Evolutionary conservation across 1,140 invertebrate genomes (phyloP).

Genomic region (Nixonia krombeini): DNA sequence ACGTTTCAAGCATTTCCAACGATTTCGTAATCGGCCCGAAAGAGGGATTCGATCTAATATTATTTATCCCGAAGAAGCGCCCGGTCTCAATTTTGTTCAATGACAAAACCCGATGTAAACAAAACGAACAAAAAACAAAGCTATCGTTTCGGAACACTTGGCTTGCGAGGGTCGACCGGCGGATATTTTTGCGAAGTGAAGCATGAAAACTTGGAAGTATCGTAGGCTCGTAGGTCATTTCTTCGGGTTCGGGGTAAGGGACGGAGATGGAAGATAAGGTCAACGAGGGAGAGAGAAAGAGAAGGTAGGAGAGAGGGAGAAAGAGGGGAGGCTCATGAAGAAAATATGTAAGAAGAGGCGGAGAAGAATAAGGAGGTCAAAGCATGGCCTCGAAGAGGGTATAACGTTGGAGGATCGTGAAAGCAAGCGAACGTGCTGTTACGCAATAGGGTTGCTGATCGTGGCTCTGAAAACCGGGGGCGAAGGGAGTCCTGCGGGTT

Average conservation of each 20-base stretch:
- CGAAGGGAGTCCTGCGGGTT: constrained; percentile 54
- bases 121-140: constrained; percentile 10
- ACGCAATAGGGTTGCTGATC: constrained; percentile 61
- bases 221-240: constrained; percentile 33
- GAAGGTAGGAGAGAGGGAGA: too few relatives aligned
- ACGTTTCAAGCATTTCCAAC: too few relatives aligned
- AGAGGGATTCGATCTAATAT: not conserved
- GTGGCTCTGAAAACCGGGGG: constrained; percentile 47
- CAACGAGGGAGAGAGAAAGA: constrained; percentile 29
- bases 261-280: constrained; percentile 4
- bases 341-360: constrained; percentile 6
- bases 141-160: not conserved
- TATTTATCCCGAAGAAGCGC: not conserved
- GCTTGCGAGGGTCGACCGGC: constrained; percentile 8
- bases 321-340: constrained; percentile 4
- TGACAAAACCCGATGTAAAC: constrained; percentile 1
- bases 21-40: not conserved
- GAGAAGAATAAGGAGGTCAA: constrained; percentile 39
- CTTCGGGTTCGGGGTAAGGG: constrained; percentile 7
- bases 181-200: constrained; percentile 24
- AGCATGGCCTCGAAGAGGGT: constrained; percentile 19
- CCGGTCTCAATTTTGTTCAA: not conserved
- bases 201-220: constrained; percentile 35
- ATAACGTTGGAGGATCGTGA: constrained; percentile 31
- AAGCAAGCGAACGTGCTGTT: constrained; percentile 43